Evolutionary conservation across 2,888 invertebrate genomes (phyloP), one percentile per base, ranked within the genome.

Genomic region (Arctia plantaginis): DNA sequence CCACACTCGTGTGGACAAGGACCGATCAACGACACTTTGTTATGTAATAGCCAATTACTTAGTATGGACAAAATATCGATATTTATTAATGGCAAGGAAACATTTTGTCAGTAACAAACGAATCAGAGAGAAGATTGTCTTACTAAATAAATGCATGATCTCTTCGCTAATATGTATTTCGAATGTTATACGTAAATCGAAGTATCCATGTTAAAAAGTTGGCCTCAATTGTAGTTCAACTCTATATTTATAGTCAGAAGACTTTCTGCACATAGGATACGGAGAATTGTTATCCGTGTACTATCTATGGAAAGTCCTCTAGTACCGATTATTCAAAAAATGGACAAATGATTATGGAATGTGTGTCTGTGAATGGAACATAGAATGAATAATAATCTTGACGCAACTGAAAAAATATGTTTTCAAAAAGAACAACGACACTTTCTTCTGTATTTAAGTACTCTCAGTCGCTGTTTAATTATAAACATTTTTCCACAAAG

Each of bases 401-500:
- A 66, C 68, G 66, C 55, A 72, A 68, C 12, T 78, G 66, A 80
- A 41, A 69, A 62, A 72, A 75, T 51, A 44, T 76, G 67, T 74
- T 77, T 74, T 55, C 70, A 75, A 75, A 74, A 68, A 72, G 55
- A 67, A 76, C 66, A 41, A 74, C 39, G 27, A 23, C 30, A 75
- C 70, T 83, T 55, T 74, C 66, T 71, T 69, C 64, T 69, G 66
- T 76, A 77, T 80, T 83, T 76, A 77, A 75, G 35, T 73, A 81
- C 75, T 75, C 77, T 76, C 77, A 73, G 74, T 79, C 72, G 69
- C 13, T 76, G 75, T 78, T 78, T 76, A 76, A 77, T 82, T 77
- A 81, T 77, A 78, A 83, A 69, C 76, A 80, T 82, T 82, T 82
- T 78, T 77, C 81, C 78, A 78, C 66, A 80, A 81, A 78, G 69